phyloP scores from a whole-genome alignment of 2,888 invertebrate species.

The Leuctra nigra region DNA sequence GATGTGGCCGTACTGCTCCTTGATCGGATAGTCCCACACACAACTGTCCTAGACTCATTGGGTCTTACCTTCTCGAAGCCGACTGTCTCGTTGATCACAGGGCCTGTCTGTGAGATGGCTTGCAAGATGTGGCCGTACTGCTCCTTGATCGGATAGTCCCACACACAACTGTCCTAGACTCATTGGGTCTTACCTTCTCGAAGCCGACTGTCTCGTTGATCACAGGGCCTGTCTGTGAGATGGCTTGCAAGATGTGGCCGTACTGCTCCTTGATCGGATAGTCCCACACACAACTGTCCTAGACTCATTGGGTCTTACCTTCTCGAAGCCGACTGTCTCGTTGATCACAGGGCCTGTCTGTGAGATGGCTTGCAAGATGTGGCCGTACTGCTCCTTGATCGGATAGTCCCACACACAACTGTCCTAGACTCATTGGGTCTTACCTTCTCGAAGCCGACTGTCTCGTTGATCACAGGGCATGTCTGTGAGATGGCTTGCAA shows the following conservation, averaged over 20 bases:
- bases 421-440: too few relatives aligned
- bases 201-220: slow-evolving; percentile 63
- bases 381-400: slow-evolving; percentile 83
- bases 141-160: slow-evolving; percentile 90
- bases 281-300: slow-evolving; percentile 92
- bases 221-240: slow-evolving; percentile 71
- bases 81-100: slow-evolving; percentile 59
- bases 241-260: slow-evolving; percentile 76
- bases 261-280: slow-evolving; percentile 90
- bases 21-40: slow-evolving; percentile 90
- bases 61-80: slow-evolving; percentile 61
- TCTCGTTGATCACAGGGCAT: slow-evolving; percentile 60
- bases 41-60: too few relatives aligned
- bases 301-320: too few relatives aligned
- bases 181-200: slow-evolving; percentile 49
- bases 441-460: slow-evolving; percentile 67
- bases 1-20: slow-evolving; percentile 86
- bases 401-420: slow-evolving; percentile 95
- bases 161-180: too few relatives aligned
- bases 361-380: slow-evolving; percentile 76
- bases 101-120: slow-evolving; percentile 72
- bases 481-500: slow-evolving; percentile 74
- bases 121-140: slow-evolving; percentile 82
- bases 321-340: slow-evolving; percentile 64
- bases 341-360: slow-evolving; percentile 65